Evolutionary conservation across 1,140 invertebrate genomes (phyloP), one percentile per base, ranked within the genome.

Genomic region (Trichonephila clavata): DNA sequence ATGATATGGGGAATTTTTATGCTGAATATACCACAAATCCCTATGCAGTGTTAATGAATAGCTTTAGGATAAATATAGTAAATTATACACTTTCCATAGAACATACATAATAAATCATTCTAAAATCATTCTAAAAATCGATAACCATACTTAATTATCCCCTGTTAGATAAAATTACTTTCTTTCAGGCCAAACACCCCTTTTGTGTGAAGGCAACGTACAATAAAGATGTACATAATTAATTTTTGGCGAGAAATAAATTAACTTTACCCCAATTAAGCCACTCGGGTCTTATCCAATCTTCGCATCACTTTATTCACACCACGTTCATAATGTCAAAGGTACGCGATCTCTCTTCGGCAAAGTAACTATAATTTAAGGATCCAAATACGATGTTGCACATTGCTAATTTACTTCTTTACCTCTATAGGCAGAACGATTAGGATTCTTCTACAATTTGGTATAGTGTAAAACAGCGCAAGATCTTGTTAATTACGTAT

Each of bases 401-500:
- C 43, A 20, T 57, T 57, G 24, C 43, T 83, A 57, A 83, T 50
- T 59, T 50, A 16, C 21, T 59, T 18, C 27, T 59, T 24, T 24
- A 43, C 81, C 21, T 57, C n/a, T 43, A 83, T 83, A 83, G 27
- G 57, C 50, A 57, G 8, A 50, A 83, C 81, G 43, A 83, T 83
- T 83, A 83, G 81, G 50, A 83, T 83, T 83, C 81, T 83, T 50
- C 43, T 57, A 10, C 50, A 39, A 59, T 14, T 14, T 50, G 27
- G 8, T 27, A 83, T n/a, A 13, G 81, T 59, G 81, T 59, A 83
- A 59, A 83, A 83, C 39, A 83, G 50, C 3, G 21, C 8, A 18
- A 59, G 81, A 24, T 50, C 50, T 59, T 50, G 81, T 83, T 83
- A 83, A 83, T 83, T 83, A 83, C 20, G 43, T 57, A 83, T 83